These are phyloP conservation scores for Botia kubotai DNA, from an alignment of 2,797 vertebrate genomes.

Conservation along the genomic window DNA sequence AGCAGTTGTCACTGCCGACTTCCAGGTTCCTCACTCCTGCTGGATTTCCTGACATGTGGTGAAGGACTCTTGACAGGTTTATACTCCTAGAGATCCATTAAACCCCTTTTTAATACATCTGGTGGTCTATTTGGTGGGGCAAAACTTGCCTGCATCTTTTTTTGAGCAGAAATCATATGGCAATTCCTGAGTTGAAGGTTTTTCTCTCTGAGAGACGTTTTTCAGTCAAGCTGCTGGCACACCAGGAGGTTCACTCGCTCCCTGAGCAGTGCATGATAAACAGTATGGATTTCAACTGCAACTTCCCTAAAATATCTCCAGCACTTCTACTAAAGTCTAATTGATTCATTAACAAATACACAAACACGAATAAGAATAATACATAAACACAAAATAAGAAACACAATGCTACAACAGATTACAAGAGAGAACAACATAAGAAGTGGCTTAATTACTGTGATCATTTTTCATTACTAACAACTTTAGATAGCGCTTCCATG, in stretches of 20 bases:
- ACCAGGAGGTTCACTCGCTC: conserved; percentile 44
- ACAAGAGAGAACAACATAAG: not conserved
- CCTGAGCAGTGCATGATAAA: conserved; percentile 44
- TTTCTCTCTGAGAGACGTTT: conserved; percentile 39
- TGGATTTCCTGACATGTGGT: conserved; percentile 53
- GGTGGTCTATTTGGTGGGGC: conserved; percentile 66
- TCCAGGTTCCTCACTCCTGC: conserved; percentile 51
- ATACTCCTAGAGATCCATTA: conserved; percentile 71
- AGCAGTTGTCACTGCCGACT: conserved; percentile 61
- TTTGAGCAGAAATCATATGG: conserved; percentile 55
- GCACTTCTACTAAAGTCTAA: not conserved
- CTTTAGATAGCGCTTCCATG: conserved; percentile 37
- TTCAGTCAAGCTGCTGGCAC: conserved; percentile 45
- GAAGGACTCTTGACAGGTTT: conserved; percentile 64
- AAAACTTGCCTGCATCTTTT: conserved; percentile 42
- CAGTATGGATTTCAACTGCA: conserved; percentile 21
- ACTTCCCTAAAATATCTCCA: not conserved
- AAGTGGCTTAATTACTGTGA: conserved; percentile 32
- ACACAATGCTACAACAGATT: too few species aligned
- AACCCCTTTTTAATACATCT: conserved; percentile 70
- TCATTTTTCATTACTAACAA: conserved; percentile 50
- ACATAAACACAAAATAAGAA: too few species aligned
- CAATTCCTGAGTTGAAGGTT: conserved; percentile 27
- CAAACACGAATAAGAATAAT: too few species aligned
- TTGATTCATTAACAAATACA: not conserved